Percentiles rank a stretch among this genome's conserved stretches.
These are phyloP conservation scores for Betta splendens DNA, from an alignment of 2,797 vertebrate genomes.

Conservation along the genomic window DNA sequence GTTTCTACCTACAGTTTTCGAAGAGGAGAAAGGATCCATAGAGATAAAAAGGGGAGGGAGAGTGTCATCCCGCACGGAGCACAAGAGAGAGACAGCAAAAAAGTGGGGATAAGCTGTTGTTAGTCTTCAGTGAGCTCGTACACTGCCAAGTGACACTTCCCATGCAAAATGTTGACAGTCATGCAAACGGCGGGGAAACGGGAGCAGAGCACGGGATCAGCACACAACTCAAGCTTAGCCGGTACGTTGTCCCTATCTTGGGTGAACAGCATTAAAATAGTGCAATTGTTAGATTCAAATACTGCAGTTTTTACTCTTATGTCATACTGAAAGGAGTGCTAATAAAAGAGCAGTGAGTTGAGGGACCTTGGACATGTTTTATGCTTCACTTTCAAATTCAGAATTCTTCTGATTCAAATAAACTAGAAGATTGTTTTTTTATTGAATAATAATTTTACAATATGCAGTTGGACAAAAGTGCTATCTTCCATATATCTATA, in stretches of 20 bases:
- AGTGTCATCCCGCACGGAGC: conserved; percentile 76
- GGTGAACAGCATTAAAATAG: background rate
- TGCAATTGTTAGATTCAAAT: background rate
- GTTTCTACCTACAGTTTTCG: conserved; percentile 92
- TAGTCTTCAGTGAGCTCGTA: conserved; percentile 45
- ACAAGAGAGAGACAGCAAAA: conserved; percentile 64
- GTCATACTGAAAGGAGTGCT: background rate
- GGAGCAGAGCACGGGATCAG: conserved; percentile 15
- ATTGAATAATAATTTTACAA: too few relatives aligned
- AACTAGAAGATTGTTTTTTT: too few relatives aligned
- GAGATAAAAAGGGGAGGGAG: conserved; percentile 67
- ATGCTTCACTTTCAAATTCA: too few relatives aligned
- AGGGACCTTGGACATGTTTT: background rate
- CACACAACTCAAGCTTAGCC: too few relatives aligned
- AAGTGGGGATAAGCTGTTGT: conserved; percentile 57
- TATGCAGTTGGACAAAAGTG: background rate
- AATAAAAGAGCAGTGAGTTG: background rate
- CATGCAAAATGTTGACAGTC: conserved; percentile 62
- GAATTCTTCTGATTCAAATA: background rate
- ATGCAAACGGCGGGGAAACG: conserved; percentile 57
- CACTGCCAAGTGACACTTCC: conserved; percentile 32
- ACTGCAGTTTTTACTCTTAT: background rate
- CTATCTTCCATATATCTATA: conserved; percentile 1
- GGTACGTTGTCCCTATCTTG: background rate
- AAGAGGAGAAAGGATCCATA: conserved; percentile 77